Percentiles rank a stretch among this genome's conserved stretches.
Evolutionary conservation across 2,797 vertebrate species (phyloP).

Genomic region (Sitta carolinensis): DNA sequence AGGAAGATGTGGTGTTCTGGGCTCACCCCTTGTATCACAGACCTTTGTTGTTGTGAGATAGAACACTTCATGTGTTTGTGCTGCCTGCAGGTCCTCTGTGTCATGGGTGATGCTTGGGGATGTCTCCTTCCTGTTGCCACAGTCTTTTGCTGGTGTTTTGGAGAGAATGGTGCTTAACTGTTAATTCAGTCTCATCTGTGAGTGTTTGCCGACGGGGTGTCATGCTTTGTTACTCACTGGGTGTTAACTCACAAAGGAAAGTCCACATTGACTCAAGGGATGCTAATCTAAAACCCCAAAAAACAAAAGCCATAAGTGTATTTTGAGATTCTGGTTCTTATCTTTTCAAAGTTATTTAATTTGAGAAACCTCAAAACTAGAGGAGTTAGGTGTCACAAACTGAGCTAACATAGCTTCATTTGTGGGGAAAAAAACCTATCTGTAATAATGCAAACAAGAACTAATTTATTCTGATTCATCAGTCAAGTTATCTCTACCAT

Average conservation of each 20-base stretch:
- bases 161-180: background rate
- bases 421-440: background rate
- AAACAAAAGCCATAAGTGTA: background rate
- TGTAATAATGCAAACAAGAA: background rate
- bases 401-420: background rate
- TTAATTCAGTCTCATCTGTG: background rate
- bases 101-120: accelerated
- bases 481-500: background rate
- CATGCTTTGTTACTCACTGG: background rate
- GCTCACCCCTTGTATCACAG: accelerated
- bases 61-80: background rate
- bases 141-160: background rate
- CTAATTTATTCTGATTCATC: background rate
- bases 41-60: background rate
- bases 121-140: background rate
- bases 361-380: background rate
- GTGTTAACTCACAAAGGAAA: background rate
- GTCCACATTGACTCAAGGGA: accelerated
- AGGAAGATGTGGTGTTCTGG: background rate
- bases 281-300: accelerated
- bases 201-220: background rate
- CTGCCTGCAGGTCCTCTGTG: background rate
- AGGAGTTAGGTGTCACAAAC: background rate
- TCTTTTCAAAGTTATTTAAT: background rate
- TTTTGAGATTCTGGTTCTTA: background rate